Base-by-base conservation (phyloP, 2,888 invertebrate genomes). In the Xanthorhoe spadicearia region DNA sequence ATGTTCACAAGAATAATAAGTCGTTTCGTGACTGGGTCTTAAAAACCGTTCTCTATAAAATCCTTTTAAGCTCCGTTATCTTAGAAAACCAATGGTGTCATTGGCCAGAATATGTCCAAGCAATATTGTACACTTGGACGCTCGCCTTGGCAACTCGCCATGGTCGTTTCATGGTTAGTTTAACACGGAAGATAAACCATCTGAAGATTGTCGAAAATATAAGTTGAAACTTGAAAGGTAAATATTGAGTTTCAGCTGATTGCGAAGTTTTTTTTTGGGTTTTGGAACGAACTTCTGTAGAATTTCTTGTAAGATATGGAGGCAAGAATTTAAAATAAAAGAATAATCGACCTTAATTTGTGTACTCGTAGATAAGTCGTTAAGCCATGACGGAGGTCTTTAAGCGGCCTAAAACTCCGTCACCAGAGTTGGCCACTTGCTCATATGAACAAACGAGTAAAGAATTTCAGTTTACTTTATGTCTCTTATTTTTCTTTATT, bases 101-200 rank as follows among this genome's bases (percentile, higher is more conserved):
- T 32, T 32, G 32, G 32, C 7, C 32, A 32, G 32, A n/a, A 46
- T 43, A 49, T 28, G 49, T 51, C 50, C 50, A 23, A 58, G 49
- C 50, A 50, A 32, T 54, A 46, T 32, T 18, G 38, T 23, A 23
- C 60, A 56, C 54, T 54, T 18, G 55, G 56, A 68, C 62, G n/a
- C 23, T 23, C 23, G 68, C 68, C 38, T 74, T 74, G 71, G 67
- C 60, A 67, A 64, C 66, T 68, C 66, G 64, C 69, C 69, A 55
- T 49, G 63, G 5, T 32, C 62, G 63, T 68, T 66, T 56, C 60
- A 67, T 56, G 63, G 56, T 60, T 67, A 63, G 67, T 63, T 66
- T 54, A 52, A 50, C 58, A 46, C 52, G 53, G 32, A 57, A 50
- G 55, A 60, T 63, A 35, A 35, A 10, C 56, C 15, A 46, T 15